Evolutionary conservation across 2,888 invertebrate genomes (phyloP).

Genomic region (Melieria crassipennis): DNA sequence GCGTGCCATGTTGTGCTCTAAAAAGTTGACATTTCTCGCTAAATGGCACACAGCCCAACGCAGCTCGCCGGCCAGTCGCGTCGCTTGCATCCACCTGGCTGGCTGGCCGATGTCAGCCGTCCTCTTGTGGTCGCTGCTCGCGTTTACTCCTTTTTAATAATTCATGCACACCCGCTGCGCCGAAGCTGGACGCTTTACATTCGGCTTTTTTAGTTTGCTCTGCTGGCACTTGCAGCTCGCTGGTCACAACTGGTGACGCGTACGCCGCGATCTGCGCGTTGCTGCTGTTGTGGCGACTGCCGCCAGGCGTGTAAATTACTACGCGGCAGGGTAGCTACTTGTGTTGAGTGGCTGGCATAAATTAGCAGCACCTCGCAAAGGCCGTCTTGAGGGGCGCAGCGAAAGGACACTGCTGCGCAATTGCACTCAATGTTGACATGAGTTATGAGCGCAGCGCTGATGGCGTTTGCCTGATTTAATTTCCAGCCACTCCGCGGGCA

Average conservation of each 20-base stretch:
- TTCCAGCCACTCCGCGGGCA: no score
- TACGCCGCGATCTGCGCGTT: constrained; percentile 23
- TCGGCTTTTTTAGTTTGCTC: constrained; percentile 18
- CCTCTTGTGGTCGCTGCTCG: background rate
- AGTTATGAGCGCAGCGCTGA: constrained; percentile 39
- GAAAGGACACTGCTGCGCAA: no score
- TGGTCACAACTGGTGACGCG: constrained; percentile 26
- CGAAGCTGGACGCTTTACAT: constrained; percentile 44
- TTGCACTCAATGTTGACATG: constrained; percentile 45
- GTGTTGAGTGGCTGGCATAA: constrained; percentile 47
- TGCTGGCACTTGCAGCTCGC: constrained; percentile 9
- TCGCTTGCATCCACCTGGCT: background rate
- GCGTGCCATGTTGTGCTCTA: constrained; percentile 38
- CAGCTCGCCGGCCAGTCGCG: constrained; percentile 8
- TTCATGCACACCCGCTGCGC: constrained; percentile 48
- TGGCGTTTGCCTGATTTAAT: background rate
- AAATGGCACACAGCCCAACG: constrained; percentile 16
- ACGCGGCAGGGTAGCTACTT: constrained; percentile 48
- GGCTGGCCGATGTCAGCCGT: background rate
- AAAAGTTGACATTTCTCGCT: constrained; percentile 43
- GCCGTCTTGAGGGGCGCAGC: no score
- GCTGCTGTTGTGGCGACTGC: constrained; percentile 38
- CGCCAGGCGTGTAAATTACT: constrained; percentile 47
- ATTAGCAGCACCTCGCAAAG: constrained; percentile 37
- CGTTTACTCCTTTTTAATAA: constrained; percentile 42